Base-by-base conservation (phyloP, 1,140 invertebrate species). In the Cephus cinctus region DNA sequence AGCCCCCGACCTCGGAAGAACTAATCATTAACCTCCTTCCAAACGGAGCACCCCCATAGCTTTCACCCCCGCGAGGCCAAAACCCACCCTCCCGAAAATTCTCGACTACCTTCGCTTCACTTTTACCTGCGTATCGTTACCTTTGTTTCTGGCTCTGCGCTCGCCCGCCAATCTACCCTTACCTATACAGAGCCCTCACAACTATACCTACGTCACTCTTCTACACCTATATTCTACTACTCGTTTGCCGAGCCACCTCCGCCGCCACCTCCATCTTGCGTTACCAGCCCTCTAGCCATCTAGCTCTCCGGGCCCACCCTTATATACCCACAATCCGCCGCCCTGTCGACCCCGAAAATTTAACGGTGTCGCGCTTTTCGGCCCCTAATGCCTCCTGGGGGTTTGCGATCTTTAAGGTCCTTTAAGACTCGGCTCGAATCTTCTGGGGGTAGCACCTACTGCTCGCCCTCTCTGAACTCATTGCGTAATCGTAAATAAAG, bases 41-140 rank as follows among this genome's bases (percentile, higher is more conserved):
- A 43, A 58, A 62, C 50, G 45, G 43, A 39, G 18, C 42, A 6
- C 38, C 39, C 39, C 15, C 54, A 59, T 52, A 56, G 49, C 59
- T 52, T 35, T 40, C 12, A 27, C 30, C 16, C 12, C 27, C 6
- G 25, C 6, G n/a, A 27, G n/a, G n/a, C n/a, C n/a, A n/a, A n/a
- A n/a, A n/a, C n/a, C n/a, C n/a, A n/a, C n/a, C n/a, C n/a, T n/a
- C n/a, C n/a, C n/a, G n/a, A n/a, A n/a, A n/a, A n/a, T n/a, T n/a
- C n/a, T n/a, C n/a, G 34, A 46, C 39, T 40, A 61, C 61, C 52
- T 63, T 61, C 59, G 61, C 48, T 54, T 62, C 53, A 50, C 48
- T 67, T 65, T 65, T 67, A 75, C 75, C 74, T 72, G 73, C 75
- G 62, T 68, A 70, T 67, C 69, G 64, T 70, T 64, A 47, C 51